phyloP scores from a whole-genome alignment of 2,797 vertebrate species.

The Leuciscus waleckii region DNA sequence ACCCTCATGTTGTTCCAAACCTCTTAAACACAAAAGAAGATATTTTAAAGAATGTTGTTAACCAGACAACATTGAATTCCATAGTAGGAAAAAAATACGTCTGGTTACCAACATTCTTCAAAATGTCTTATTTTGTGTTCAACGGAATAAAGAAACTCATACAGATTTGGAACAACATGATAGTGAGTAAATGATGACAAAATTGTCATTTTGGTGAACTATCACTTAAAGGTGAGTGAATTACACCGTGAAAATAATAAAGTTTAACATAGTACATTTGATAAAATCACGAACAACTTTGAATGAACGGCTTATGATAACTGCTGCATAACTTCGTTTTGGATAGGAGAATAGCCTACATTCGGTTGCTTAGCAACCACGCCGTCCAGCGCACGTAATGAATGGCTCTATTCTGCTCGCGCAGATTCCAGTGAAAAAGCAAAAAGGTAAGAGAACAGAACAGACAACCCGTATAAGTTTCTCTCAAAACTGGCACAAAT shows the following conservation, averaged over 20 bases:
- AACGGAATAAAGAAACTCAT: no score
- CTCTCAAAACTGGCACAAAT: neutral
- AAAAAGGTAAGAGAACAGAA: constrained; percentile 10
- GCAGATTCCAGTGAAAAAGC: constrained; percentile 39
- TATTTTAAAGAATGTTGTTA: no score
- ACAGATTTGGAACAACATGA: no score
- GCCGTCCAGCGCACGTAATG: constrained; percentile 21
- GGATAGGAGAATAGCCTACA: neutral
- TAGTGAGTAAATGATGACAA: no score
- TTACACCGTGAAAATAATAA: neutral
- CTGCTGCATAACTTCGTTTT: constrained; percentile 1
- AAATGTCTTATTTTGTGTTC: no score
- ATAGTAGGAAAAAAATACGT: no score
- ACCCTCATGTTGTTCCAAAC: no score
- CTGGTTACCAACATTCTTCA: no score
- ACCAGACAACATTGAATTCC: no score
- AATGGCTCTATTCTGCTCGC: constrained; percentile 48
- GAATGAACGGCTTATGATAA: neutral
- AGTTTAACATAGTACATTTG: neutral
- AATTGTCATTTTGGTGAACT: no score
- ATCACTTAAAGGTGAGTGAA: neutral
- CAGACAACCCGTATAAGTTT: neutral
- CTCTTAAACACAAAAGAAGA: no score
- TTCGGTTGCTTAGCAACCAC: constrained; percentile 34
- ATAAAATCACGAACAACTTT: neutral